Conservation (phyloP, 2,797 vertebrate genomes). For the Myotis findleyi region DNA sequence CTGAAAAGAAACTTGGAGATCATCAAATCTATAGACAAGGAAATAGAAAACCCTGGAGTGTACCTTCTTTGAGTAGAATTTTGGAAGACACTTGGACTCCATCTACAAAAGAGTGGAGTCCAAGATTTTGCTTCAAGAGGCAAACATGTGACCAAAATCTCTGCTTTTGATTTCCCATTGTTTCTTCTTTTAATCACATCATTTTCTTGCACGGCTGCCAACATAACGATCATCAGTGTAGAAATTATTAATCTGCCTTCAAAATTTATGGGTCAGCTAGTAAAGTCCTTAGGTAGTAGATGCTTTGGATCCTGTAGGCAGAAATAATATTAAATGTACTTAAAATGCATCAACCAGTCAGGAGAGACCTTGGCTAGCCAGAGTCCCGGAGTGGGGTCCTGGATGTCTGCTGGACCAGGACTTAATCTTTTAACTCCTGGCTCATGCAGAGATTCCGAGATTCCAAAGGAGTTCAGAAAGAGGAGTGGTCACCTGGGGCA, state of each 20-base stretch:
- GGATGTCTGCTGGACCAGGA: neutral
- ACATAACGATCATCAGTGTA: neutral
- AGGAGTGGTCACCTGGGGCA: neutral
- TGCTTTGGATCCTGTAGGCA: neutral
- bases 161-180: conserved; percentile 8
- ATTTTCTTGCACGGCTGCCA: neutral
- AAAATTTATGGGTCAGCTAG: neutral
- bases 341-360: neutral
- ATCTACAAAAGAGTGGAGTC: neutral
- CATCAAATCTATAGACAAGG: neutral
- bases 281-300: conserved; percentile 3
- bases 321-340: neutral
- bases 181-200: conserved; percentile 17
- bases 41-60: neutral
- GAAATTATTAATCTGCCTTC: neutral
- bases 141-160: neutral
- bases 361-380: neutral
- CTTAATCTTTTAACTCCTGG: neutral
- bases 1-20: neutral
- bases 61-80: neutral
- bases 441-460: neutral
- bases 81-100: neutral
- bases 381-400: neutral
- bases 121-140: conserved; percentile 33
- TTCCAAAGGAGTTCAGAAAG: neutral